Base-by-base conservation (phyloP, 1,140 invertebrate species). In the Nasonia longicornis region DNA sequence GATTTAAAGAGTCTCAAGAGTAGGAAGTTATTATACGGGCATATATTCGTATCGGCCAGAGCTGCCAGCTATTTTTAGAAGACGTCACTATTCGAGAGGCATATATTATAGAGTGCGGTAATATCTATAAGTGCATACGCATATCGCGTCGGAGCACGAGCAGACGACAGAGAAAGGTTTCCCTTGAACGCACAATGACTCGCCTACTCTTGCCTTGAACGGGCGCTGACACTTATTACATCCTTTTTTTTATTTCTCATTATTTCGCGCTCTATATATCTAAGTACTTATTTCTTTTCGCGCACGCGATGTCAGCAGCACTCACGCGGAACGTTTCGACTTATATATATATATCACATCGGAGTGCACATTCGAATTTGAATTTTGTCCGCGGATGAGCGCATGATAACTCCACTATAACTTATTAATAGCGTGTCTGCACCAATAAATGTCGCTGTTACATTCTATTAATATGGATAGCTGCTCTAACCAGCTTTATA, bases 391-490 rank as follows among this genome's bases (percentile, higher is more conserved):
- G 4, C 64, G 4, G 16, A 26, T 29, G 58, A 45, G 26, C 12
- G 35, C n/a, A 31, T 31, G n/a, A 69, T 52, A 80, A 58, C 38
- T 81, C 20, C 16, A 16, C 16, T 7, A 20, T 26, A 64, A 22
- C 14, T 76, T 81, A 77, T 81, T 81, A 77, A 77, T 77, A 77
- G 73, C 26, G 2, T 82, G 31, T 72, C 80, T 83, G n/a, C 22
- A 80, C 26, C 64, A 71, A 83, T 73, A 77, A 81, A 83, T 77
- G 35, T 58, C 16, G 52, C 52, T 35, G 10, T 73, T 52, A 77
- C 58, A 20, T 16, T 82, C 75, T 82, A 72, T 66, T 82, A 78
- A 82, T 82, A 77, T 73, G 11, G 38, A 75, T 35, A 26, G 35
- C 6, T 63, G 31, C 22, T 31, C 48, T 79, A 48, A 48, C 45